Evolutionary conservation across 2,797 vertebrate species (phyloP).

Genomic region (Pyrocephalus nanus): DNA sequence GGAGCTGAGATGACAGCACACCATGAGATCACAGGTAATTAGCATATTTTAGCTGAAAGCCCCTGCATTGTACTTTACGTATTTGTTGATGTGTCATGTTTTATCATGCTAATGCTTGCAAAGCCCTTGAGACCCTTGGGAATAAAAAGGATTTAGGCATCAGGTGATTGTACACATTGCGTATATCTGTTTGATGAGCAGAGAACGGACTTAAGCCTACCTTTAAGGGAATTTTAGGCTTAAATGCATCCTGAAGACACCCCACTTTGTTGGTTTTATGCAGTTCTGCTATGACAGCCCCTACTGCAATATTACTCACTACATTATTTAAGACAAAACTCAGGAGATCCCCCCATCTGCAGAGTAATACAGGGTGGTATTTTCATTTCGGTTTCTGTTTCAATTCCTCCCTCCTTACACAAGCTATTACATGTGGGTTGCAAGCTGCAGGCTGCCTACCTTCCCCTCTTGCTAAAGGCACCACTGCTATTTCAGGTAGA

Average conservation of each 20-base stretch:
- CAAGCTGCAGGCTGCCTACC: not conserved
- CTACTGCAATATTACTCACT: not conserved
- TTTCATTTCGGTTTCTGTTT: conserved; percentile 10
- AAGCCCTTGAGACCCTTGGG: not conserved
- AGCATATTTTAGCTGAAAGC: not conserved
- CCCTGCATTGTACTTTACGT: not conserved
- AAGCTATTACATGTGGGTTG: not conserved
- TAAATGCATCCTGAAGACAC: not conserved
- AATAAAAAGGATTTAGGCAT: not conserved
- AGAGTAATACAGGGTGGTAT: not conserved
- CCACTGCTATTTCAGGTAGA: not conserved
- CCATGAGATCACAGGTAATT: not conserved
- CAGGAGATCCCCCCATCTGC: not conserved
- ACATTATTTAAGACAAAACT: not conserved
- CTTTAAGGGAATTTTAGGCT: not conserved
- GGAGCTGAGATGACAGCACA: not conserved
- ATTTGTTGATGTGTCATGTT: not conserved
- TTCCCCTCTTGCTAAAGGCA: not conserved
- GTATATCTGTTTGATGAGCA: not conserved
- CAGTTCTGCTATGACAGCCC: not conserved
- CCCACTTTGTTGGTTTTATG: not conserved
- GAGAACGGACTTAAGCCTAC: not conserved
- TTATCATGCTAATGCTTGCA: not conserved
- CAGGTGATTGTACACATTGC: not conserved
- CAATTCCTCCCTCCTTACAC: not conserved